phyloP scores from a whole-genome alignment of 2,113 vertebrate species.

The Syngnathus scovelli region DNA sequence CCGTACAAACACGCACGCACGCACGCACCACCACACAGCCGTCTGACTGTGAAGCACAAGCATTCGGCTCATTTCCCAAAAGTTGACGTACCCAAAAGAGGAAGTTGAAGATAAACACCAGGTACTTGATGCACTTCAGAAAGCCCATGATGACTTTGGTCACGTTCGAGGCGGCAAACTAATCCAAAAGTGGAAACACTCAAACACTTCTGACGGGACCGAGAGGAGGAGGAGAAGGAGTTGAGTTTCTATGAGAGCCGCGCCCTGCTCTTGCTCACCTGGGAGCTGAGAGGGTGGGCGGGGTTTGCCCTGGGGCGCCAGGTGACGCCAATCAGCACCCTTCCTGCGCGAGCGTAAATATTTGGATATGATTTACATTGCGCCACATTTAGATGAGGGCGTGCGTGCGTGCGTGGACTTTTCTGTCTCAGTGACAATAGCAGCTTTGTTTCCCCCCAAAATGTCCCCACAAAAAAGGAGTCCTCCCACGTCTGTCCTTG shows the following conservation, averaged over 20 bases:
- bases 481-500: too few species aligned
- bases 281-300: neutral
- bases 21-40: too few species aligned
- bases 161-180: neutral
- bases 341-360: neutral
- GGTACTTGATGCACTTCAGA: conserved; percentile 81
- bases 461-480: too few species aligned
- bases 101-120: conserved; percentile 86
- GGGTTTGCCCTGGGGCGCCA: neutral
- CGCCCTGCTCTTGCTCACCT: neutral
- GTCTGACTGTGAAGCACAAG: too few species aligned
- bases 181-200: neutral
- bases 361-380: neutral
- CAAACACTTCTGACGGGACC: neutral
- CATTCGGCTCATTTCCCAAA: too few species aligned
- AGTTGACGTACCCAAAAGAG: conserved; percentile 81
- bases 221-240: neutral
- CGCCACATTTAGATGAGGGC: neutral
- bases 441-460: too few species aligned
- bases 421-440: too few species aligned
- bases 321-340: neutral
- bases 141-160: conserved; percentile 63
- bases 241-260: neutral
- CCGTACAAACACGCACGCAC: too few species aligned
- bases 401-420: too few species aligned